Percentiles rank a stretch among this genome's conserved stretches.
Conservation (phyloP, 2,888 invertebrate genomes). For the Petrolisthes manimaculis region DNA sequence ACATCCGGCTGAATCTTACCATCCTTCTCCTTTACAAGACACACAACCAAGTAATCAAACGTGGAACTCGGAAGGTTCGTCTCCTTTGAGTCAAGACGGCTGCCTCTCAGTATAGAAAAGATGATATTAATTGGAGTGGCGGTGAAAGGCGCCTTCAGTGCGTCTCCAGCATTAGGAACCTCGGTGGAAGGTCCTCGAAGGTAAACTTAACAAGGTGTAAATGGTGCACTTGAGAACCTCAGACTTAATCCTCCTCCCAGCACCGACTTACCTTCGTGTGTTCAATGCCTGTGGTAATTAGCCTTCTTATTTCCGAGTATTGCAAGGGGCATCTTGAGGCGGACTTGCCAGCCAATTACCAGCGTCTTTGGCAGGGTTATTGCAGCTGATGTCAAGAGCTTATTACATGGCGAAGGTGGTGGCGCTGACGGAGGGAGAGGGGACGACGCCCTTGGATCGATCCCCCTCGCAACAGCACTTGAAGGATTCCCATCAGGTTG, state of each 20-base stretch:
- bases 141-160: constrained; percentile 26
- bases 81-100: no score
- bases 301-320: constrained; percentile 42
- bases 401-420: constrained; percentile 15
- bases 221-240: constrained; percentile 8
- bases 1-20: no score
- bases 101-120: constrained; percentile 16
- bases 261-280: constrained; percentile 13
- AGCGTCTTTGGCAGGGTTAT: constrained; percentile 19
- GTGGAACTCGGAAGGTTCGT: no score
- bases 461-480: background rate
- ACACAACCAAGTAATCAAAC: no score
- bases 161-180: constrained; percentile 30
- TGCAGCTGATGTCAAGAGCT: constrained; percentile 15
- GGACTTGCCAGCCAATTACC: constrained; percentile 34
- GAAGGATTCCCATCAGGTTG: no score
- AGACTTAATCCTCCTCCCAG: constrained; percentile 35
- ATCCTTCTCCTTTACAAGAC: no score
- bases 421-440: background rate
- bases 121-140: constrained; percentile 29
- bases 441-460: background rate
- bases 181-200: background rate
- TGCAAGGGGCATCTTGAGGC: constrained; percentile 31
- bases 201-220: constrained; percentile 38
- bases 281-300: constrained; percentile 43